Evolutionary conservation across 2,888 invertebrate species (phyloP).

Genomic region (Pasiphila rectangulata): DNA sequence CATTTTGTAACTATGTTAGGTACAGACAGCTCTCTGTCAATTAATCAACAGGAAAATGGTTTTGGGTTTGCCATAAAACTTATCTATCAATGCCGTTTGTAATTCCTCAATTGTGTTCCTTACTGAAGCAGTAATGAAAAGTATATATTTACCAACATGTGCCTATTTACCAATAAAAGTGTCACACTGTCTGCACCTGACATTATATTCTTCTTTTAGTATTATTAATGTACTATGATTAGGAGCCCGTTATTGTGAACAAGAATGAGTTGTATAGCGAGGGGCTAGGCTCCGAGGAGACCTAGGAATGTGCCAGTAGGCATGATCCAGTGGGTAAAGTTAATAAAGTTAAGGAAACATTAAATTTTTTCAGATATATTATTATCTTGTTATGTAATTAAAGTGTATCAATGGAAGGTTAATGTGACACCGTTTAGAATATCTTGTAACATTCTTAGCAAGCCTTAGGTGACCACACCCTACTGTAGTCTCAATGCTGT

Average conservation of each 20-base stretch:
- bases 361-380: conserved; percentile 81
- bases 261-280: conserved; percentile 50
- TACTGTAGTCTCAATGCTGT: conserved; percentile 56
- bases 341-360: conserved; percentile 78
- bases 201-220: conserved; percentile 51
- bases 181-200: conserved; percentile 63
- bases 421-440: conserved; percentile 62
- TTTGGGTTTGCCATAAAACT: conserved; percentile 31
- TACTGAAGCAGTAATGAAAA: conserved; percentile 21
- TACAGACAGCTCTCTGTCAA: conserved; percentile 60
- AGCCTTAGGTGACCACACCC: conserved; percentile 72
- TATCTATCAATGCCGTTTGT: conserved; percentile 33
- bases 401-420: conserved; percentile 76
- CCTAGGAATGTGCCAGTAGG: conserved; percentile 63
- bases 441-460: conserved; percentile 71
- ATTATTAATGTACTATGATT: conserved; percentile 52
- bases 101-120: conserved; percentile 27
- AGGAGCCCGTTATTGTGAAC: conserved; percentile 62
- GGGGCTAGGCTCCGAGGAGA: conserved; percentile 57
- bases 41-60: conserved; percentile 59
- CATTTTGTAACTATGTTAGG: conserved; percentile 57
- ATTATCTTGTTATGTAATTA: conserved; percentile 81
- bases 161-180: conserved; percentile 38
- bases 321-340: conserved; percentile 77
- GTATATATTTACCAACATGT: conserved; percentile 33